Evolutionary conservation across 92 coral and sea anemone species (phyloP).

Genomic region (Anthopleura xanthogrammica): DNA sequence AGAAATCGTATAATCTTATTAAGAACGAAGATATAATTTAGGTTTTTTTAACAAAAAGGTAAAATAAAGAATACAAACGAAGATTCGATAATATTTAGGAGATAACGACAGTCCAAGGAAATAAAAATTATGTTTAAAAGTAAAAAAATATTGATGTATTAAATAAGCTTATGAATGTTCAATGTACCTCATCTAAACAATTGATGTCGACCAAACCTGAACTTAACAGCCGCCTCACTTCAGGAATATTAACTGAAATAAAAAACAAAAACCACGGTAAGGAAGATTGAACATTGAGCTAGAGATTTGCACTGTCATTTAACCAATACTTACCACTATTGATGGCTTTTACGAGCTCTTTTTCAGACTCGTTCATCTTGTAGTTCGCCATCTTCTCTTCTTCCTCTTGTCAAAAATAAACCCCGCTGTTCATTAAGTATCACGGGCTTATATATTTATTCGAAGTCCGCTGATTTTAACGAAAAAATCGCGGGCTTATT

Average conservation of each 20-base stretch:
- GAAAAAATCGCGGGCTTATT: constrained; percentile 12
- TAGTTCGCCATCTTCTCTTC: constrained; percentile 11
- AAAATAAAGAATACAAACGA: no score
- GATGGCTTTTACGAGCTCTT: constrained; percentile 36
- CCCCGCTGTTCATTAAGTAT: constrained; percentile 42
- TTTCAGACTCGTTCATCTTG: constrained; percentile 44
- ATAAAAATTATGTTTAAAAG: no score
- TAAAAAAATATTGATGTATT: no score
- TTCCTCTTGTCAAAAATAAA: constrained; percentile 16
- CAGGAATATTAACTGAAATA: constrained; percentile 64
- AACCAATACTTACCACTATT: constrained; percentile 59
- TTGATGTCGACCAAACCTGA: constrained; percentile 66
- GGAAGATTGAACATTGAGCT: background rate
- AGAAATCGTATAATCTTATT: no score
- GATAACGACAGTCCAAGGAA: no score
- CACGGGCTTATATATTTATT: background rate
- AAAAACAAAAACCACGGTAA: background rate
- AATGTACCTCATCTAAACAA: constrained; percentile 70
- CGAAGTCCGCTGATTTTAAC: background rate
- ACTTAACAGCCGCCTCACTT: constrained; percentile 66
- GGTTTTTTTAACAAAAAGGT: no score
- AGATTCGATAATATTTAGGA: no score
- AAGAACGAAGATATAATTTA: background rate
- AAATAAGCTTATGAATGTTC: no score
- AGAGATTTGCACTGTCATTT: background rate